Evolutionary conservation across 2,797 vertebrate species (phyloP).

Genomic region (Acrossocheilus wenchowensis): DNA sequence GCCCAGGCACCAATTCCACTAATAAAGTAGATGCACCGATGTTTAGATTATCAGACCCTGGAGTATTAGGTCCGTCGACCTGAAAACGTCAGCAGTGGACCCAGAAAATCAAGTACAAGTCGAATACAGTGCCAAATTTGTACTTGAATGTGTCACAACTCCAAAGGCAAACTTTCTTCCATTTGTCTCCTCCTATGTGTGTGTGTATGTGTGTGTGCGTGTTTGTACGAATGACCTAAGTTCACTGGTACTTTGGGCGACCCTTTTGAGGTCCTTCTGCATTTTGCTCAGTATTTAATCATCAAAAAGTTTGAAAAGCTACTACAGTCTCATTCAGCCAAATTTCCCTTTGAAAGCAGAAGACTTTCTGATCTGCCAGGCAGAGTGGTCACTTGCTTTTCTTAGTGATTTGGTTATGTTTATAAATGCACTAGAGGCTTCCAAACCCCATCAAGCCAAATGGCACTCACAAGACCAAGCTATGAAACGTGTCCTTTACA

Average conservation of each 20-base stretch:
- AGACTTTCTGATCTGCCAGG: conserved; percentile 7
- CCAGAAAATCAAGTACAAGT: conserved; percentile 10
- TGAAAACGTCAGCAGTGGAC: conserved; percentile 10
- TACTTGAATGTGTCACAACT: not conserved
- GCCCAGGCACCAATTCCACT: not conserved
- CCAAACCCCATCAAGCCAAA: conserved; percentile 62
- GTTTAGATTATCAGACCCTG: conserved; percentile 2
- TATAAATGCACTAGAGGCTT: conserved; percentile 66
- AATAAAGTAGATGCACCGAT: not conserved
- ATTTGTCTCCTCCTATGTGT: conserved; percentile 21
- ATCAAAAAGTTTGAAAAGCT: not conserved
- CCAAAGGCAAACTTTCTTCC: conserved; percentile 21
- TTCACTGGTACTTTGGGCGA: conserved; percentile 17
- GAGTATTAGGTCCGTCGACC: conserved; percentile 27
- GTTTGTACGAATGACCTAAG: conserved; percentile 14
- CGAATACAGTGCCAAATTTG: conserved; percentile 38
- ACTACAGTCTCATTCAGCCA: conserved; percentile 21
- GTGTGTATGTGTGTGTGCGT: not conserved
- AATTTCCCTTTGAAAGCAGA: conserved; percentile 12
- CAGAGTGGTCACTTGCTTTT: conserved; percentile 12
- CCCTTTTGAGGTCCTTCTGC: conserved; percentile 3
- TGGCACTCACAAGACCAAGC: conserved; percentile 68
- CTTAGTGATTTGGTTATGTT: conserved; percentile 49
- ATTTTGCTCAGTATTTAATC: conserved; percentile 31
- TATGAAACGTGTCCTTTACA: conserved; percentile 62